Evolutionary conservation across 2,888 invertebrate species (phyloP), one percentile per base, ranked within the genome.

Genomic region (Nephrotoma appendiculata): DNA sequence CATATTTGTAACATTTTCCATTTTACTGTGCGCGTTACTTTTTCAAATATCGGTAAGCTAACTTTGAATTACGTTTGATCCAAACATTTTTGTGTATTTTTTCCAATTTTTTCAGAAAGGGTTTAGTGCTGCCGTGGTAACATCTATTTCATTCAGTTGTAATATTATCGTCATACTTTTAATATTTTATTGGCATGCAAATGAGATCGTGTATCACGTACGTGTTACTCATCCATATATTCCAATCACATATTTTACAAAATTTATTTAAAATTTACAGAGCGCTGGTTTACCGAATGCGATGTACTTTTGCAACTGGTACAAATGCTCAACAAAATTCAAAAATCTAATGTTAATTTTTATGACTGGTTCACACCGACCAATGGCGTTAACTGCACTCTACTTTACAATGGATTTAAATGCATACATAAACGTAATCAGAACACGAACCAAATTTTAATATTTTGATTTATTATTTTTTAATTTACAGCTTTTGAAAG

Each of bases 141-240:
- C 15, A 7, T 15, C 43, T 1, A n/a, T 85, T 9, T n/a, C 15
- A 12, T 87, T 86, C 44, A 86, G 83, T 5, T 43, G 83, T 5
- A 87, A 86, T 9, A 87, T 87, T 86, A 85, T 86, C 6, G 52
- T 83, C 5, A 84, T 87, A 41, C 41, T 87, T 31, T 87, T 86
- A 86, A 41, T 86, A 52, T 87, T 86, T 84, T 87, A 87, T 87
- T 83, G 86, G 86, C 87, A 86, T 83, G 86, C 87, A 31, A 86
- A 86, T 86, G 87, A 87, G 57, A 86, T 87, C 19, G 12, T 45
- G 6, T 52, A 44, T 41, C 71, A 83, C 45, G 87, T 87, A 43
- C 85, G 86, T 85, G 5, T 45, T 6, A 44, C 15, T 41, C 5
- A 42, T 42, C 9, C 12, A 57, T 57, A 57, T 31, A 31, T 2